These are phyloP conservation scores for Cassiopea andromeda DNA, from an alignment of 30 jellyfish, hydroid and myxozoan species.

Conservation along the genomic window DNA sequence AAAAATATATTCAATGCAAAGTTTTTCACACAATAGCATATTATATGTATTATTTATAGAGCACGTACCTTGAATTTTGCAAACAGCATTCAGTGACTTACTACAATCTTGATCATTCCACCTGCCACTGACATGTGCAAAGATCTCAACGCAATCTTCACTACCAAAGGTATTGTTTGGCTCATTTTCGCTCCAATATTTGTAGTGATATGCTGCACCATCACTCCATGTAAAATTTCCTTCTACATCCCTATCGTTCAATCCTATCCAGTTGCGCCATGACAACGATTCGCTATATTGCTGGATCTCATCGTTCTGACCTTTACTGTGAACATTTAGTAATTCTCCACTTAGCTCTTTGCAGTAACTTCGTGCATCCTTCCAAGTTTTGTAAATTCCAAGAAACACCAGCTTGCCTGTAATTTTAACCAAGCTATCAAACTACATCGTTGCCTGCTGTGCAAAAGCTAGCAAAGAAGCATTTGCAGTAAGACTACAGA, in stretches of 20 bases:
- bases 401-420: not conserved
- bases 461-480: too few species aligned
- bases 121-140: not conserved
- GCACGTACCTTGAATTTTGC: not conserved
- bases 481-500: too few species aligned
- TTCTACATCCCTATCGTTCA: not conserved
- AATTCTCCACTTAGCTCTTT: not conserved
- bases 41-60: too few species aligned
- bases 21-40: too few species aligned
- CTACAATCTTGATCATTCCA: not conserved
- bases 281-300: not conserved
- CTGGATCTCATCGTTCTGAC: not conserved
- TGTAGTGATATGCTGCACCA: not conserved
- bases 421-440: too few species aligned
- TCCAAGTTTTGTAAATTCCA: not conserved
- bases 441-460: too few species aligned
- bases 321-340: not conserved
- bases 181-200: not conserved
- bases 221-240: not conserved
- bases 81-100: not conserved
- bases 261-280: not conserved
- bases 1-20: too few species aligned
- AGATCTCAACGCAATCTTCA: not conserved
- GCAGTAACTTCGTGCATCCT: not conserved
- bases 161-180: not conserved